Percentiles rank a stretch among this genome's conserved stretches.
Evolutionary conservation across 2,113 vertebrate genomes (phyloP).

Genomic region (Rhynchopsitta pachyrhyncha): DNA sequence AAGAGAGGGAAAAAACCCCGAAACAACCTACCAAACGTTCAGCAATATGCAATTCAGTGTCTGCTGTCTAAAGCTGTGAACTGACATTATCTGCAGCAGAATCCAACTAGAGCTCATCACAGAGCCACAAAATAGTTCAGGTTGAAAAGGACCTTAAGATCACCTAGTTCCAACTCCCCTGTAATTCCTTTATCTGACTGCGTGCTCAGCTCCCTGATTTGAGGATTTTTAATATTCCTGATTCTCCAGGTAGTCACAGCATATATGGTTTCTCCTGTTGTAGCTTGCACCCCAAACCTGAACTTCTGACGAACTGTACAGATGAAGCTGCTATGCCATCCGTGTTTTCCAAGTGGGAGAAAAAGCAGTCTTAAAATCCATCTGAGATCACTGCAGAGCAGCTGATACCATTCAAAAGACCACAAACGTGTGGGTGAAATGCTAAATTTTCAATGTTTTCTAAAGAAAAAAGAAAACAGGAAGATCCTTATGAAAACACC

Average conservation of each 20-base stretch:
- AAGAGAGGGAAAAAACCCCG: rapidly evolving
- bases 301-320: not conserved
- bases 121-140: not conserved
- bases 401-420: conserved; percentile 47
- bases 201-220: not conserved
- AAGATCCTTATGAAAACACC: conserved; percentile 62
- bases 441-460: conserved; percentile 44
- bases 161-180: not conserved
- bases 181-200: not conserved
- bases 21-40: not conserved
- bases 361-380: conserved; percentile 34
- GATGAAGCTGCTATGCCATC: not conserved
- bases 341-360: not conserved
- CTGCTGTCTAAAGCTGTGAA: not conserved
- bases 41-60: not conserved
- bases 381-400: conserved; percentile 57
- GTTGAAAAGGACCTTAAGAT: not conserved
- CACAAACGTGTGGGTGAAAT: conserved; percentile 55
- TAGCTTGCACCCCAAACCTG: not conserved
- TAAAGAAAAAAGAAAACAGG: conserved; percentile 59
- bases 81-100: not conserved
- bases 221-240: not conserved
- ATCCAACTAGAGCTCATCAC: not conserved
- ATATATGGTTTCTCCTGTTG: not conserved
- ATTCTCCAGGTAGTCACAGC: not conserved